A percentile compares a stretch with the other conserved stretches of the same genome.
phyloP scores from a whole-genome alignment of 1,140 invertebrate species.

The Wasmannia auropunctata region DNA sequence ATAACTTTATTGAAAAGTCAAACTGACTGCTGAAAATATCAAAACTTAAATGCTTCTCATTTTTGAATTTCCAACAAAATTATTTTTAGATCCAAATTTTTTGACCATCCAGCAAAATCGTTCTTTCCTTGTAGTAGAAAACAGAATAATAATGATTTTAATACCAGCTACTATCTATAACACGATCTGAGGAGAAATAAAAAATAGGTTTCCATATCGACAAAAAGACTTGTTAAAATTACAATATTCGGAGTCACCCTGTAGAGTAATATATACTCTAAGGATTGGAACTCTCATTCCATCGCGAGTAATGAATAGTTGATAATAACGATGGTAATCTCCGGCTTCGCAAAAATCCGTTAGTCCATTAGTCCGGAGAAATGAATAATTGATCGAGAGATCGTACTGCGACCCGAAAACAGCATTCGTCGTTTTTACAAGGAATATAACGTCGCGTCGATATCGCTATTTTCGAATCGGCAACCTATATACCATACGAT shows the following conservation, averaged over 20 bases:
- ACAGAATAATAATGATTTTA: not conserved
- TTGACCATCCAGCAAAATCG: too few relatives aligned
- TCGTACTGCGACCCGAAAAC: not conserved
- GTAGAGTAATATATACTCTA: not conserved
- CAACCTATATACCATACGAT: not conserved
- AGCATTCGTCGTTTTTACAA: not conserved
- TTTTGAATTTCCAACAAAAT: too few relatives aligned
- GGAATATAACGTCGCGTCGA: not conserved
- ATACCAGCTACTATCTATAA: too few relatives aligned
- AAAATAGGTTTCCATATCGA: not conserved
- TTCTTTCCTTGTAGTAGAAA: not conserved
- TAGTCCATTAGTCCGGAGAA: not conserved
- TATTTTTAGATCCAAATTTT: too few relatives aligned
- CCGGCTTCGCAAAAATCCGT: slow-evolving; percentile 16
- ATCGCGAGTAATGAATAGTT: not conserved
- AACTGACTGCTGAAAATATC: too few relatives aligned
- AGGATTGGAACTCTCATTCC: not conserved
- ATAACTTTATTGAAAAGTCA: too few relatives aligned
- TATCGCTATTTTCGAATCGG: slow-evolving; percentile 1
- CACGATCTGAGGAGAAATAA: not conserved
- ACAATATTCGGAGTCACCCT: not conserved
- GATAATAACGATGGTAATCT: slow-evolving; percentile 15
- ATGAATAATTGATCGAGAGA: slow-evolving; percentile 33
- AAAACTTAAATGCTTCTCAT: too few relatives aligned
- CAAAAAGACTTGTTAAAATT: not conserved